phyloP scores from a whole-genome alignment of 2,797 vertebrate species.

The Pteropus rufus region DNA sequence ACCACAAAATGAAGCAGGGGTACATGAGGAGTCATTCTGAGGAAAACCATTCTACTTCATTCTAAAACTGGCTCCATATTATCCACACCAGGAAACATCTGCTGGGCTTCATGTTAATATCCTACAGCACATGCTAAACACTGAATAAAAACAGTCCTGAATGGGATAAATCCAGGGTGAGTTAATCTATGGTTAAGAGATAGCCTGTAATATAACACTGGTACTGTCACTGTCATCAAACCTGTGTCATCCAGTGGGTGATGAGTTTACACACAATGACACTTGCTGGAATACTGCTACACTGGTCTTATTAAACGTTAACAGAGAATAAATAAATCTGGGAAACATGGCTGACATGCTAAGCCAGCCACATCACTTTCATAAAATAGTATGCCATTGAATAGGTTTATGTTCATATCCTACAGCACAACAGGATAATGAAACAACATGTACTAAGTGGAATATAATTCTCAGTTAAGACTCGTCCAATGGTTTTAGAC shows the following conservation, averaged over 20 bases:
- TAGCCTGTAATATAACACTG: background rate
- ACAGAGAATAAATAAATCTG: background rate
- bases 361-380: background rate
- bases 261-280: background rate
- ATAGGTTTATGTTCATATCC: background rate
- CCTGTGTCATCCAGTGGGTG: background rate
- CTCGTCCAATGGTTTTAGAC: background rate
- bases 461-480: background rate
- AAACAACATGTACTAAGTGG: background rate
- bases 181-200: background rate
- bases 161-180: background rate
- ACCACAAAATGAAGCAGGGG: background rate
- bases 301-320: background rate
- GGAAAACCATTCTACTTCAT: background rate
- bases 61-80: background rate
- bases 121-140: background rate
- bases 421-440: background rate
- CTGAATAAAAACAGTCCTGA: background rate
- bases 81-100: background rate
- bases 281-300: background rate
- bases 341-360: background rate
- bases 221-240: background rate
- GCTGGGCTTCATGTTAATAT: background rate
- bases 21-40: background rate
- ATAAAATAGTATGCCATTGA: background rate